These are phyloP conservation scores for Hydropsyche tenuis DNA, from an alignment of 1,140 invertebrate genomes.

Conservation along the genomic window DNA sequence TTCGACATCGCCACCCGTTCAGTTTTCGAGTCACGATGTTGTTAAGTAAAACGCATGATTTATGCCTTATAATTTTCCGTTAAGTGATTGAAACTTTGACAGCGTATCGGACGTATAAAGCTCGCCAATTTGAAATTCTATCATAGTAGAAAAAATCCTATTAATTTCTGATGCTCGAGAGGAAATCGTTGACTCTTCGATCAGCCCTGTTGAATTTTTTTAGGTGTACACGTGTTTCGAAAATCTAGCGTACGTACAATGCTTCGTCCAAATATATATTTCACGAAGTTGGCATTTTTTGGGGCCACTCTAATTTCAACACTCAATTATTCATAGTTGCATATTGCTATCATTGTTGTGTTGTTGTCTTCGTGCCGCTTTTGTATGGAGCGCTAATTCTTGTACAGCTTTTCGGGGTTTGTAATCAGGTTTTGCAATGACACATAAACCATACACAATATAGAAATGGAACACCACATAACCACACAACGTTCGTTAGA, in stretches of 20 bases:
- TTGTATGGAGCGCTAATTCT: not conserved
- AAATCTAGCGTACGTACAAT: too few species aligned
- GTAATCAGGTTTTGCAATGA: constrained; percentile 5
- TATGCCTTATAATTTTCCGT: not conserved
- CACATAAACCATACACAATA: not conserved
- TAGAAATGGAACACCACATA: constrained; percentile 6
- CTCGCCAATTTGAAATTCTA: too few species aligned
- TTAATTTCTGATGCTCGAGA: too few species aligned
- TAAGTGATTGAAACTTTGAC: constrained; percentile 5
- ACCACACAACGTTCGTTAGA: constrained; percentile 7
- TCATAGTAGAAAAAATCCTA: too few species aligned
- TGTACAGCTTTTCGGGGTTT: not conserved
- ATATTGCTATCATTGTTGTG: constrained; percentile 23
- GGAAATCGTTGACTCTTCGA: too few species aligned
- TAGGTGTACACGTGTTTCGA: too few species aligned
- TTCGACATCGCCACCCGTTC: too few species aligned
- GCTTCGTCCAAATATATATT: not conserved
- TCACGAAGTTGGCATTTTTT: constrained; percentile 26
- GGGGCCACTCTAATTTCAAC: constrained; percentile 17
- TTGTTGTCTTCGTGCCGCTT: constrained; percentile 18
- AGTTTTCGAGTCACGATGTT: not conserved
- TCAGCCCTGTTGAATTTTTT: too few species aligned
- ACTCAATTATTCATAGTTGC: constrained; percentile 27
- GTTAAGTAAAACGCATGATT: not conserved
- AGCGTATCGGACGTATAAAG: not conserved